These are phyloP conservation scores for Taenioides sp. DNA, from an alignment of 2,797 vertebrate species.

Conservation along the genomic window DNA sequence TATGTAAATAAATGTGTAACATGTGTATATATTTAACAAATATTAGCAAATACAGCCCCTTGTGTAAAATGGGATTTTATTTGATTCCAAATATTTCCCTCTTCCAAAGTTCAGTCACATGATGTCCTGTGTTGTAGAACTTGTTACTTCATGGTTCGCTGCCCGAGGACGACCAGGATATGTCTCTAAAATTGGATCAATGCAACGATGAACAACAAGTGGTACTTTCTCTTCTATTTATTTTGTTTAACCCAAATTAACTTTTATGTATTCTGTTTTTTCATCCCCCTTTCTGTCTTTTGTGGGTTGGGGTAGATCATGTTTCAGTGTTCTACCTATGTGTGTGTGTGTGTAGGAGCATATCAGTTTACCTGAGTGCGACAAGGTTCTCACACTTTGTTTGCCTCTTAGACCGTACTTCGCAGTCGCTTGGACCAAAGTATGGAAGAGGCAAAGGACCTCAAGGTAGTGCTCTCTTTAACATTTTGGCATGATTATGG, in stretches of 20 bases:
- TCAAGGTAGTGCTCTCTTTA: slow-evolving; percentile 81
- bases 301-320: slow-evolving; percentile 59
- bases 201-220: slow-evolving; percentile 87
- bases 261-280: background rate
- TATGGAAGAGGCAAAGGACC: slow-evolving; percentile 89
- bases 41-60: background rate
- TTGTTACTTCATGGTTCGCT: slow-evolving; percentile 90
- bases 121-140: slow-evolving; percentile 73
- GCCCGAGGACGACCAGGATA: slow-evolving; percentile 91
- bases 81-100: background rate
- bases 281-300: slow-evolving; percentile 20
- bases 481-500: background rate
- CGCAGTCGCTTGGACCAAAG: slow-evolving; percentile 94
- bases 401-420: slow-evolving; percentile 83
- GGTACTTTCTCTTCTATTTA: slow-evolving; percentile 70
- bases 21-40: background rate
- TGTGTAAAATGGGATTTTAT: background rate
- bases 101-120: slow-evolving; percentile 28
- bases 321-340: slow-evolving; percentile 41
- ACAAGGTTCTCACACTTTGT: slow-evolving; percentile 41
- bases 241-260: slow-evolving; percentile 13
- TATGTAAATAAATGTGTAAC: background rate
- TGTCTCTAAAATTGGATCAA: slow-evolving; percentile 81
- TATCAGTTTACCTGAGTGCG: slow-evolving; percentile 59
- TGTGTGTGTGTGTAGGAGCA: slow-evolving; percentile 18